These are phyloP conservation scores for Monopis laevigella DNA, from an alignment of 2,888 invertebrate species.

Conservation along the genomic window DNA sequence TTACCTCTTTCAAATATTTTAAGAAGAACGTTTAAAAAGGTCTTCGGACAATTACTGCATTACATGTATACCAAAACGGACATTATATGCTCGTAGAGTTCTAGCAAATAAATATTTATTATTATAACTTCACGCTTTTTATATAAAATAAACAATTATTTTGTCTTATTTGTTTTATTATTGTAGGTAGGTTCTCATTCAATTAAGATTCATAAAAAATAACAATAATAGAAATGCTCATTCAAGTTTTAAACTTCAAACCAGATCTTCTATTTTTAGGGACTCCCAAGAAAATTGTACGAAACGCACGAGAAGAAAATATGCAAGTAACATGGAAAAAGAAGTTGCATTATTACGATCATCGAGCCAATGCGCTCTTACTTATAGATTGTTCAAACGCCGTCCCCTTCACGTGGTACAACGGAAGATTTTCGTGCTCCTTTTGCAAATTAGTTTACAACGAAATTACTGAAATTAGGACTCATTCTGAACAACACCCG, in stretches of 20 bases:
- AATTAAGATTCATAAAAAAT: too few relatives aligned
- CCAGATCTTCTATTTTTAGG: slow-evolving; percentile 58
- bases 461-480: slow-evolving; percentile 36
- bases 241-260: not conserved
- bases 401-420: slow-evolving; percentile 49
- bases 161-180: too few relatives aligned
- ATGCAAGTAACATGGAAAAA: slow-evolving; percentile 41
- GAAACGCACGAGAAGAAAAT: not conserved
- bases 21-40: too few relatives aligned
- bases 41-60: too few relatives aligned
- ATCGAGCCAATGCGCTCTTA: slow-evolving; percentile 50
- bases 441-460: slow-evolving; percentile 40
- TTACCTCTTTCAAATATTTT: too few relatives aligned
- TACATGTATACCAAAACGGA: too few relatives aligned
- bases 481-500: slow-evolving; percentile 34
- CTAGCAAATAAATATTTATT: too few relatives aligned
- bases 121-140: too few relatives aligned
- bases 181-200: too few relatives aligned
- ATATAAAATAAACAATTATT: too few relatives aligned
- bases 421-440: slow-evolving; percentile 44
- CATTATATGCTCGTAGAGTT: too few relatives aligned
- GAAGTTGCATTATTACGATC: slow-evolving; percentile 46
- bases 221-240: too few relatives aligned
- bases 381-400: slow-evolving; percentile 49
- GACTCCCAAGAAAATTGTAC: slow-evolving; percentile 22